Conservation (phyloP, 2,888 invertebrate species). For the Alloplasta piceator region DNA sequence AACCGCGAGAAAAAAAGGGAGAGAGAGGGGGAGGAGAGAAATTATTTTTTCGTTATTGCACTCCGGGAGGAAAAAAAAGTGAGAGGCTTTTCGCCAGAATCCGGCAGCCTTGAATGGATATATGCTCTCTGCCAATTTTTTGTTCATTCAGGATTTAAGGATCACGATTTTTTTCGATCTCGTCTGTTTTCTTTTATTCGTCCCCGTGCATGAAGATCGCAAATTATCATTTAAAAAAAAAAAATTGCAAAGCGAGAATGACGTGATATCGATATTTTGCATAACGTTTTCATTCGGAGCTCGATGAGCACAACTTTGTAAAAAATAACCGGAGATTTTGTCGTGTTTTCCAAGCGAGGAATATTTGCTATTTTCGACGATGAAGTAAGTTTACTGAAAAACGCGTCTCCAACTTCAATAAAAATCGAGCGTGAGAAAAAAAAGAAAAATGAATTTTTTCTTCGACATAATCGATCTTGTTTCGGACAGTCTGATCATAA, state of each 20-base stretch:
- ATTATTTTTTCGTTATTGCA: no score
- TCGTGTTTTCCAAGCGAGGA: neutral
- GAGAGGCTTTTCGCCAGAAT: no score
- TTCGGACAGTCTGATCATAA: no score
- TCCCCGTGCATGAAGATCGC: no score
- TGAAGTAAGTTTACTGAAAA: neutral
- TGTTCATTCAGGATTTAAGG: neutral
- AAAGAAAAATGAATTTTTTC: neutral
- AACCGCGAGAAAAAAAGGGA: neutral
- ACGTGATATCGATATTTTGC: no score
- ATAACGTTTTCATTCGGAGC: neutral
- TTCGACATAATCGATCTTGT: no score
- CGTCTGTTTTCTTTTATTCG: no score
- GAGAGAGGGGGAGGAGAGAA: neutral
- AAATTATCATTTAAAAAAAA: no score
- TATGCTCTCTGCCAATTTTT: neutral
- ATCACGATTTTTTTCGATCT: no score
- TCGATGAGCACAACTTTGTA: neutral
- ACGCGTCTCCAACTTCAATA: neutral
- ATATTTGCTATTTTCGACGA: conserved; percentile 14
- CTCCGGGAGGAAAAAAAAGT: no score
- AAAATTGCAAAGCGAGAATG: no score
- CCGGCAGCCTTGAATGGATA: no score
- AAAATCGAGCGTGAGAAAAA: neutral
- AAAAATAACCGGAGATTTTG: neutral